These are phyloP conservation scores for Nycticebus coucang DNA, from an alignment of 2,113 vertebrate species.

Conservation along the genomic window DNA sequence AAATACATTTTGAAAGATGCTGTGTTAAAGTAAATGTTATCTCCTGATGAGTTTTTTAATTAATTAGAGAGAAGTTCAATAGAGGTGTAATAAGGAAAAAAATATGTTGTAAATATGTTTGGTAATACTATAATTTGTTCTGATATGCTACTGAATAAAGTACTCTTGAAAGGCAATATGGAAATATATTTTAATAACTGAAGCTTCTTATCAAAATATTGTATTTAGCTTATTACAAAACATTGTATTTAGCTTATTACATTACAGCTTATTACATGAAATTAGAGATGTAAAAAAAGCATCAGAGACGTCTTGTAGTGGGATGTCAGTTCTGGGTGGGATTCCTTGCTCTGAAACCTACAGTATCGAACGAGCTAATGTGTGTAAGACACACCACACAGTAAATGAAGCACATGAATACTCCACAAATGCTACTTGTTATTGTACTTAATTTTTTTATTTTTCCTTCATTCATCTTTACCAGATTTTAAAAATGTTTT, in stretches of 20 bases:
- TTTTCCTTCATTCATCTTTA: neutral
- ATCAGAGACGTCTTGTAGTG: neutral
- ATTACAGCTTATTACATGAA: no score
- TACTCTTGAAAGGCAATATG: constrained; percentile 7
- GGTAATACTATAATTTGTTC: neutral
- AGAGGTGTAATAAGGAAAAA: constrained; percentile 52
- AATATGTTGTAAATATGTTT: neutral
- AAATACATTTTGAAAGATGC: constrained; percentile 35
- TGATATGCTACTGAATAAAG: neutral
- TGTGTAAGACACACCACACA: neutral
- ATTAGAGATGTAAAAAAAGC: neutral
- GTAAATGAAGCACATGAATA: neutral
- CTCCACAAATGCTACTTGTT: neutral
- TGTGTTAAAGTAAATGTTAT: constrained; percentile 56
- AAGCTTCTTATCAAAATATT: constrained; percentile 19
- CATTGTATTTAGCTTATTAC: neutral
- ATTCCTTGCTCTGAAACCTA: neutral
- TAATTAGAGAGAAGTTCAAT: constrained; percentile 66
- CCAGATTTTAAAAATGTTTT: neutral
- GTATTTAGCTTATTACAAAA: neutral
- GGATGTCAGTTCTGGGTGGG: neutral
- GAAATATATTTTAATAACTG: constrained; percentile 16
- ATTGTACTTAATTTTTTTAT: neutral
- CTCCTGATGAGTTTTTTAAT: constrained; percentile 68
- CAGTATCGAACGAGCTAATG: neutral